Evolutionary conservation across 2,113 vertebrate genomes (phyloP).

Genomic region (Mobula hypostoma): DNA sequence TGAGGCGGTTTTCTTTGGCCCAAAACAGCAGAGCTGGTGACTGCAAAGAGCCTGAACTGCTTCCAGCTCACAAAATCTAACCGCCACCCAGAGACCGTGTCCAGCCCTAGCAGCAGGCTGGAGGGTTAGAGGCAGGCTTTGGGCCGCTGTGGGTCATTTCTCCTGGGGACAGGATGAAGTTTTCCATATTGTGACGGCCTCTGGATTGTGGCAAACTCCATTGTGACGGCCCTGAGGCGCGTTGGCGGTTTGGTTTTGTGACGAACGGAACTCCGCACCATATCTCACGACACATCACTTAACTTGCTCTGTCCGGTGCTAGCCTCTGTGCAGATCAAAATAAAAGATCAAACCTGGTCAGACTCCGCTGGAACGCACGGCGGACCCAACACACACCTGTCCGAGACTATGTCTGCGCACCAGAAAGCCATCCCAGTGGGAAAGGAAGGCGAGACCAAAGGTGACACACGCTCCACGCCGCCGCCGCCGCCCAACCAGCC

Average conservation of each 20-base stretch:
- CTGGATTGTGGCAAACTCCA: constrained; percentile 17
- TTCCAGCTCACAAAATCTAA: neutral
- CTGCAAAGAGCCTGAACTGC: neutral
- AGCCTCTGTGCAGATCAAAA: constrained; percentile 17
- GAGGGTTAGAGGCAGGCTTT: neutral
- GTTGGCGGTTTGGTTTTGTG: constrained; percentile 26
- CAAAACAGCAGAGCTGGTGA: neutral
- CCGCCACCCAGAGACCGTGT: neutral
- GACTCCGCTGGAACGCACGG: neutral
- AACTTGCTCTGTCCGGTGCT: neutral
- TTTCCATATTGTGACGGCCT: constrained; percentile 16
- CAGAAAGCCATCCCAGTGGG: constrained; percentile 7
- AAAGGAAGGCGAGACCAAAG: constrained; percentile 1
- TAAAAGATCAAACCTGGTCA: neutral
- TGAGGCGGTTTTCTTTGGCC: neutral
- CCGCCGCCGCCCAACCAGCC: too few relatives aligned
- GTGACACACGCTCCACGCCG: neutral
- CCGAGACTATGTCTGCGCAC: neutral
- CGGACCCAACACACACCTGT: too few relatives aligned
- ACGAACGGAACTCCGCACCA: constrained; percentile 19
- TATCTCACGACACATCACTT: neutral
- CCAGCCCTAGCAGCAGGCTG: too few relatives aligned
- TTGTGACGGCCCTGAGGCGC: constrained; percentile 22
- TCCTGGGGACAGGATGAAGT: neutral
- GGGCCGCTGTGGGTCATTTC: neutral